Percentiles rank a stretch among this genome's conserved stretches.
These are phyloP conservation scores for Myotis myotis DNA, from an alignment of 2,797 vertebrate genomes.

Conservation along the genomic window DNA sequence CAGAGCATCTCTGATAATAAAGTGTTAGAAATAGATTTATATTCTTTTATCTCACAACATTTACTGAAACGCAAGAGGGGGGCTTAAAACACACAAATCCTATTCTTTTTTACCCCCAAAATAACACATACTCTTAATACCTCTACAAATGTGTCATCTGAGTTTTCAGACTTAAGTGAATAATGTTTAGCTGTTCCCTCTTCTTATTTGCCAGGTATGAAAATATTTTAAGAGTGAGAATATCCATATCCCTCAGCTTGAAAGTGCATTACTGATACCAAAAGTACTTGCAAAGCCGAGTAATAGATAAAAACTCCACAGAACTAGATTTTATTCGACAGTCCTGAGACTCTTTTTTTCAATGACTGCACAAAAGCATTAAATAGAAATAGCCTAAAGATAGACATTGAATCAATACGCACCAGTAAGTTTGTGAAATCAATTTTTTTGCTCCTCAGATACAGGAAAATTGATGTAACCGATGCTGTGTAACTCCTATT, in stretches of 20 bases:
- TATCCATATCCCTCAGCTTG: conserved; percentile 56
- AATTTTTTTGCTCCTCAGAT: conserved; percentile 85
- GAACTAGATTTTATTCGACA: conserved; percentile 84
- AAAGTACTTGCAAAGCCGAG: conserved; percentile 77
- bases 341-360: conserved; percentile 76
- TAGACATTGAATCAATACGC: conserved; percentile 82
- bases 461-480: conserved; percentile 81
- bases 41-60: conserved; percentile 26
- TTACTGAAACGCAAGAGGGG: conserved; percentile 30
- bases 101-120: not conserved
- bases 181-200: conserved; percentile 54
- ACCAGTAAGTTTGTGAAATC: conserved; percentile 84
- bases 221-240: conserved; percentile 61
- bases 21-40: conserved; percentile 17
- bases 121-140: not conserved
- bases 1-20: not conserved
- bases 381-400: conserved; percentile 84
- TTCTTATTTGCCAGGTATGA: conserved; percentile 65
- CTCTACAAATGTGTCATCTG: conserved; percentile 44
- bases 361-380: conserved; percentile 81
- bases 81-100: conserved; percentile 34
- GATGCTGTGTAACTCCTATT: conserved; percentile 82
- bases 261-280: conserved; percentile 69
- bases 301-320: conserved; percentile 79
- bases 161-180: conserved; percentile 67